A percentile compares a stretch with the other conserved stretches of the same genome.
Conservation (phyloP, 2,888 invertebrate genomes). For the Oeneis ivallda region DNA sequence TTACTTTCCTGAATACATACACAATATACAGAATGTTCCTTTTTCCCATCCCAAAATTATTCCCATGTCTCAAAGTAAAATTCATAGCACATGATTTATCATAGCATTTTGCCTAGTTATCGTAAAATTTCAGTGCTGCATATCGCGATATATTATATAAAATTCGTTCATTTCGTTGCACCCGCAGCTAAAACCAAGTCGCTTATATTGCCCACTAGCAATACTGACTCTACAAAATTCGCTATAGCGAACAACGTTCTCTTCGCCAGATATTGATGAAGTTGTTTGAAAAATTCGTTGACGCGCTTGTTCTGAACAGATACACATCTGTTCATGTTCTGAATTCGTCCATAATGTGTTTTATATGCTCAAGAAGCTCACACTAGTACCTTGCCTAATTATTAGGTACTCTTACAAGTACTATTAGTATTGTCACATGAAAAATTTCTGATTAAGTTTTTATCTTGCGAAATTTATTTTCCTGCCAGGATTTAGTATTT, state of each 20-base stretch:
- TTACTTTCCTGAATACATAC: too few relatives aligned
- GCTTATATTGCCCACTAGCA: background rate
- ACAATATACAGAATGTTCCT: too few relatives aligned
- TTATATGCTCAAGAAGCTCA: background rate
- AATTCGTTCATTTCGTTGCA: background rate
- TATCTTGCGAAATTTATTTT: too few relatives aligned
- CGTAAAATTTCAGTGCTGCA: background rate
- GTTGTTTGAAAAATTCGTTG: background rate
- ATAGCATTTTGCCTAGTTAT: background rate
- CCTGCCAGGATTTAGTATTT: too few relatives aligned
- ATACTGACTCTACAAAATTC: background rate
- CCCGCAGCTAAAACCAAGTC: slow-evolving; percentile 3
- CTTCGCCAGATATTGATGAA: background rate
- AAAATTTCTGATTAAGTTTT: too few relatives aligned
- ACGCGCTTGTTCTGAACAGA: too few relatives aligned
- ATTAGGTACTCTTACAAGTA: too few relatives aligned
- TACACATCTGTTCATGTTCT: too few relatives aligned
- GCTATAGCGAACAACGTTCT: background rate
- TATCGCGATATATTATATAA: background rate
- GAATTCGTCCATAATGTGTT: background rate
- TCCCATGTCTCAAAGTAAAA: background rate
- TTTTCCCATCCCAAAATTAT: too few relatives aligned
- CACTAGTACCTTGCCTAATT: too few relatives aligned
- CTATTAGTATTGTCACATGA: too few relatives aligned
- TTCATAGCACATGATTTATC: background rate